Base-by-base conservation (phyloP, 2,888 invertebrate species). In the Chloroclysta siterata region DNA sequence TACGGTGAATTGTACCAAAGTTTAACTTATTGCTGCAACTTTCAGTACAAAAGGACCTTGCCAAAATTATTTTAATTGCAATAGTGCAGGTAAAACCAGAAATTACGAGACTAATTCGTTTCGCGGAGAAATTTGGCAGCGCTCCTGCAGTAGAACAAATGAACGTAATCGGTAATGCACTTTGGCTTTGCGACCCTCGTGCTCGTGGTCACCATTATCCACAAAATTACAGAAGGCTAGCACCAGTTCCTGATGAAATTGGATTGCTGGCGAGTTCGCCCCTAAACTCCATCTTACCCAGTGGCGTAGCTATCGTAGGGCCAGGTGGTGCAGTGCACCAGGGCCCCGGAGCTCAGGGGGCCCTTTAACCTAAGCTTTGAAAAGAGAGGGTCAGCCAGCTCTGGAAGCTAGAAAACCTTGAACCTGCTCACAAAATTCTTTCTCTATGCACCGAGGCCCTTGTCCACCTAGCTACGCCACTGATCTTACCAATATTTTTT, bases 201-300 rank as follows among this genome's bases (percentile, higher is more conserved):
- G 78, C 80, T 80, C 78, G 81, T 76, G 81, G 81, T 73, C 65
- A 60, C 74, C 75, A 75, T 79, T 78, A 79, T 76, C 77, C 72
- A 74, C 74, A 74, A 73, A 69, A 74, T 78, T 81, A 72, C 82
- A 80, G 39, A 80, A 29, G 2, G 41, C 42, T 8, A 55, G 55
- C 55, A 55, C 36, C 3, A 13, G 17, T 52, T 52, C 11, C 6
- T 7, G n/a, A 50, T 8, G 13, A 11, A 8, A 39, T 39, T 39
- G 36, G 36, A 4, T 39, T 11, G 36, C 36, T 39, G 2, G 36
- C 36, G 11, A 39, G 36, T 39, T 39, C 8, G 36, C 36, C 10
- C 0, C 36, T 4, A 11, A 36, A 39, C 11, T 11, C 36, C 7
- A 8, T 33, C 7, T 3, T 29, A 29, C 0, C n/a, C n/a, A n/a